Evolutionary conservation across 1,140 invertebrate species (phyloP).

Genomic region (Eriosoma lanigerum): DNA sequence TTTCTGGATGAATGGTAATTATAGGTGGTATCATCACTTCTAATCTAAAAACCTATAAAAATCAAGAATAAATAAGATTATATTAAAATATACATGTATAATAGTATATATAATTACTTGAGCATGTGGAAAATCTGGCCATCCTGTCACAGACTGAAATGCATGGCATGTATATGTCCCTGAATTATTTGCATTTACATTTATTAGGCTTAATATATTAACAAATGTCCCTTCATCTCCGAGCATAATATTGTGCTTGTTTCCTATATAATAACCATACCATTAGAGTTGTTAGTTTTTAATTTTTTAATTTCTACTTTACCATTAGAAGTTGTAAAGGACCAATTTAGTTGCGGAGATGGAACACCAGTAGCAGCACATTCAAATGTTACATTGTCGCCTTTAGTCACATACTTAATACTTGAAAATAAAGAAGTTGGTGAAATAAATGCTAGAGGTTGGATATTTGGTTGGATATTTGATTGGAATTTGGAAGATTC

Average conservation of each 20-base stretch:
- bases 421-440: not conserved
- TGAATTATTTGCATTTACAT: constrained; percentile 46
- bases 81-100: not conserved
- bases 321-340: constrained; percentile 51
- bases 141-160: constrained; percentile 49
- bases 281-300: not conserved
- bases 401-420: constrained; percentile 24
- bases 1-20: constrained; percentile 64
- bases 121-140: not conserved
- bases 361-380: constrained; percentile 53
- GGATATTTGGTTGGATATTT: not conserved
- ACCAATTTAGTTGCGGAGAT: constrained; percentile 52
- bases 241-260: not conserved
- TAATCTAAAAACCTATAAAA: constrained; percentile 56
- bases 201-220: constrained; percentile 20
- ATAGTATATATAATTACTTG: not conserved
- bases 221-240: not conserved
- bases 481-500: not conserved
- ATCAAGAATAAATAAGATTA: not conserved
- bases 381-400: constrained; percentile 44
- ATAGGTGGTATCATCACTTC: constrained; percentile 64
- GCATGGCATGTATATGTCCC: constrained; percentile 54
- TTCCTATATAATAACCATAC: constrained; percentile 14
- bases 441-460: constrained; percentile 1
- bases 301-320: constrained; percentile 14